Conservation (phyloP, 92 coral and sea anemone species). For the Hydrozoanthus gracilis region DNA sequence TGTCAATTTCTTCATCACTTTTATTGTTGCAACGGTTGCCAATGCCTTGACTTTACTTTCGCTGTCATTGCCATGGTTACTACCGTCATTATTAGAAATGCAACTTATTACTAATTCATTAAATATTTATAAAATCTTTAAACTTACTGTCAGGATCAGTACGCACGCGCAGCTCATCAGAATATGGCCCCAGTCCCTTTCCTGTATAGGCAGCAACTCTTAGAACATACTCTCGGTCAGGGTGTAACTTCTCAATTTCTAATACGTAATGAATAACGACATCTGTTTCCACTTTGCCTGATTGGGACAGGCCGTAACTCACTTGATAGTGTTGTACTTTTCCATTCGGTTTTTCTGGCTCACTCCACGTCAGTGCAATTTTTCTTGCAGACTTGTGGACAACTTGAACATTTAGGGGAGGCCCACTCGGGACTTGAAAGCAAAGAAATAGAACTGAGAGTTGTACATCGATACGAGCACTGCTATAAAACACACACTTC, state of each 20-base stretch:
- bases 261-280: not conserved
- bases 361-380: slow-evolving; percentile 64
- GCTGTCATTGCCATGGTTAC: not conserved
- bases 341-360: slow-evolving; percentile 72
- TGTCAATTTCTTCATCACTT: not conserved
- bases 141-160: slow-evolving; percentile 63
- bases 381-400: slow-evolving; percentile 39
- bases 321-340: slow-evolving; percentile 48
- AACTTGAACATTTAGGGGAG: slow-evolving; percentile 61
- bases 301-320: slow-evolving; percentile 35
- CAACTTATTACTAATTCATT: not conserved
- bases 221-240: slow-evolving; percentile 56
- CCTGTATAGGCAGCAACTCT: slow-evolving; percentile 49
- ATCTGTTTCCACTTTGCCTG: slow-evolving; percentile 9
- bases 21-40: not conserved
- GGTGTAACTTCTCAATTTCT: slow-evolving; percentile 49
- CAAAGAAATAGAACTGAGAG: not conserved
- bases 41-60: not conserved
- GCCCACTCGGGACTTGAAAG: slow-evolving; percentile 69
- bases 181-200: slow-evolving; percentile 62
- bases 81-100: not conserved
- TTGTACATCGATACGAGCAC: too few species aligned
- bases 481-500: too few species aligned
- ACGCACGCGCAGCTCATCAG: slow-evolving; percentile 14
- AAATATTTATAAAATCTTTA: too few species aligned